phyloP scores from a whole-genome alignment of 2,797 vertebrate genomes.

The Furcifer pardalis region DNA sequence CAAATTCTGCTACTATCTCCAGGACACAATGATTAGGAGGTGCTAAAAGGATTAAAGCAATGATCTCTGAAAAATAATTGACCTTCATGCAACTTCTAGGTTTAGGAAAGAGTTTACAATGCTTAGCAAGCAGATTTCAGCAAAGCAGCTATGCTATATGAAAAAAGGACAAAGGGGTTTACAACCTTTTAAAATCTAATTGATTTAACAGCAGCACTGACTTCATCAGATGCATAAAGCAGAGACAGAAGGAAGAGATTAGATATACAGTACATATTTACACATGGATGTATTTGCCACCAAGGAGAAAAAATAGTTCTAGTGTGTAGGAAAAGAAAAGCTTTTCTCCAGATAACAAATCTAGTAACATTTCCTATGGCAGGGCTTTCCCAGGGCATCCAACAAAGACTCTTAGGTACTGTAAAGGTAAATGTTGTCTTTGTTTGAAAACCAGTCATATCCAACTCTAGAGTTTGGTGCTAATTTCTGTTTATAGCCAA shows the following conservation, averaged over 20 bases:
- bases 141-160: constrained; percentile 26
- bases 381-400: not conserved
- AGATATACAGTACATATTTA: not conserved
- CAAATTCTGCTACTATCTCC: constrained; percentile 50
- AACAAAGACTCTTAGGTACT: no score
- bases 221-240: not conserved
- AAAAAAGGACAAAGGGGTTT: constrained; percentile 22
- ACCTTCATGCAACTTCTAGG: constrained; percentile 39
- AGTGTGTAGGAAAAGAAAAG: not conserved
- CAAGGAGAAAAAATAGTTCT: not conserved
- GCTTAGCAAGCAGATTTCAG: not conserved
- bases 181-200: not conserved
- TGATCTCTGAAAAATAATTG: constrained; percentile 44
- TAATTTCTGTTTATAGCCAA: no score
- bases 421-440: no score
- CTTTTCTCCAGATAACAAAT: not conserved
- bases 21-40: constrained; percentile 40
- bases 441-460: no score
- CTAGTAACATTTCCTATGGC: not conserved
- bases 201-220: not conserved
- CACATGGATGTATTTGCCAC: not conserved
- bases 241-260: not conserved
- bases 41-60: constrained; percentile 60
- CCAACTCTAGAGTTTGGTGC: no score
- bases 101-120: constrained; percentile 44